Evolutionary conservation across 2,888 invertebrate species (phyloP).

Genomic region (Willowsia nigromaculata): DNA sequence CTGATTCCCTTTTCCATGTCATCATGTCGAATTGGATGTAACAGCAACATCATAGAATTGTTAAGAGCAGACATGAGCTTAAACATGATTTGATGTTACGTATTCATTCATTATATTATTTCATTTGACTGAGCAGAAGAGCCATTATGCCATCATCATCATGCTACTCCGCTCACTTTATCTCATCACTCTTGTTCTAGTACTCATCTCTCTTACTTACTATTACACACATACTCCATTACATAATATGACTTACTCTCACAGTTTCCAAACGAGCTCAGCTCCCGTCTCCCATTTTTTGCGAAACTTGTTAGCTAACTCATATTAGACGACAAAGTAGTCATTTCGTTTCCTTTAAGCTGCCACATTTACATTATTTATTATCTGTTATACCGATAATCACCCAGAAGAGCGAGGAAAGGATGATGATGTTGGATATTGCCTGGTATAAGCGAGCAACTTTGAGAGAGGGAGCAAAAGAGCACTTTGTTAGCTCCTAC

Average conservation of each 20-base stretch:
- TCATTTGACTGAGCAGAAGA: slow-evolving; percentile 59
- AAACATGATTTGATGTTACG: slow-evolving; percentile 13
- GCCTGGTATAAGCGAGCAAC: not conserved
- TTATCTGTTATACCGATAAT: slow-evolving; percentile 61
- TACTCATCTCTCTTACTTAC: not conserved
- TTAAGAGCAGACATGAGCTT: not conserved
- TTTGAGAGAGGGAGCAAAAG: not conserved
- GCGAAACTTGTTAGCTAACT: slow-evolving; percentile 17
- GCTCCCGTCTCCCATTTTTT: slow-evolving; percentile 1
- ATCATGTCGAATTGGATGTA: not conserved
- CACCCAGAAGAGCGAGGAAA: not conserved
- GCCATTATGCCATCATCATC: slow-evolving; percentile 31
- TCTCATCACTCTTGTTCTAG: not conserved
- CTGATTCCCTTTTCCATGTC: not conserved
- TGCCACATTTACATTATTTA: slow-evolving; percentile 66
- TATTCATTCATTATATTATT: slow-evolving; percentile 56
- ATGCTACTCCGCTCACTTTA: slow-evolving; percentile 28
- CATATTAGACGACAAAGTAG: slow-evolving; percentile 39
- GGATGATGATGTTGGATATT: not conserved
- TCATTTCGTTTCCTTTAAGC: slow-evolving; percentile 59
- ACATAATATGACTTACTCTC: not conserved
- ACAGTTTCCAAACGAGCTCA: not conserved
- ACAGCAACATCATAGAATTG: not conserved
- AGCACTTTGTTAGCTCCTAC: not conserved
- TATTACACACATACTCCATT: not conserved